phyloP scores from a whole-genome alignment of 2,888 invertebrate species.

The Allophyes oxyacanthae region DNA sequence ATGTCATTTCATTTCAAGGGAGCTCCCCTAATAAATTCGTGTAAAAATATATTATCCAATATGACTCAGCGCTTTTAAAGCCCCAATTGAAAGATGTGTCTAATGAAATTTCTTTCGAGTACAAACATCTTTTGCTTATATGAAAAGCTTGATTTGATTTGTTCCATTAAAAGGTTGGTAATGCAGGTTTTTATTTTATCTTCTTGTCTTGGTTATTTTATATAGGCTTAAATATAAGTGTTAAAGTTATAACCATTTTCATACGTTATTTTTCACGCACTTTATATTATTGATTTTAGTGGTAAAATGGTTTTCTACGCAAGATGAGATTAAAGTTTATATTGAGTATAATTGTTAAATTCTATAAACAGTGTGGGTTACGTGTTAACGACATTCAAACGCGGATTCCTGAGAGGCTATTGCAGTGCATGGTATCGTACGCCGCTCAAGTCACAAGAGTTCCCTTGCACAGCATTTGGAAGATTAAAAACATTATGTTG shows the following conservation, averaged over 20 bases:
- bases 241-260: too few species aligned
- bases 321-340: too few species aligned
- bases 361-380: conserved; percentile 53
- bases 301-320: too few species aligned
- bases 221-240: too few species aligned
- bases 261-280: too few species aligned
- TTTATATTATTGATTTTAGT: too few species aligned
- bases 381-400: conserved; percentile 54
- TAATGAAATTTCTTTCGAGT: conserved; percentile 30
- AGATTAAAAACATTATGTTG: too few species aligned
- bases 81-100: conserved; percentile 23
- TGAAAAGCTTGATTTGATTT: too few species aligned
- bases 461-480: too few species aligned
- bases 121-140: not conserved
- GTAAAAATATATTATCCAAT: conserved; percentile 45
- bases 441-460: conserved; percentile 26
- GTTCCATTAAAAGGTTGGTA: too few species aligned
- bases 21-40: conserved; percentile 50
- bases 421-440: conserved; percentile 27
- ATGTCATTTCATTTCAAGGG: conserved; percentile 44
- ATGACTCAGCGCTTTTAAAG: conserved; percentile 42
- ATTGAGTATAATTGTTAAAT: conserved; percentile 48
- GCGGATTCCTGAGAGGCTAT: conserved; percentile 46
- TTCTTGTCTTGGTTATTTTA: too few species aligned
- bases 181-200: too few species aligned